Base-by-base conservation (phyloP, 2,888 invertebrate genomes). In the Macrosoma leucophasiata region DNA sequence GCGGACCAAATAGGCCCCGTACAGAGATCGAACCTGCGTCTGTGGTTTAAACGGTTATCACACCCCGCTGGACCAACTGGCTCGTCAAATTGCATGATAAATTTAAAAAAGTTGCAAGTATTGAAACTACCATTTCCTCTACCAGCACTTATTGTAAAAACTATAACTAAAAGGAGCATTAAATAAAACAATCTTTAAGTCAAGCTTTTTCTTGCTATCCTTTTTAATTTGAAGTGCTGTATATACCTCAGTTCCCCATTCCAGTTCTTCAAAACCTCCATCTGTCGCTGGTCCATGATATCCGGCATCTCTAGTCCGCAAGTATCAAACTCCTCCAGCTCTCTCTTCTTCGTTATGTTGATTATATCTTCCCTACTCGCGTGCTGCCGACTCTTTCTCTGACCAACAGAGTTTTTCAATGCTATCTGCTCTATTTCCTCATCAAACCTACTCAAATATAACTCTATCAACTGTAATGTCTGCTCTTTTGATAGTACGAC, bases 271-370 rank as follows among this genome's bases (percentile, higher is more conserved):
- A 93, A 67, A 32, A 87, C 72, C 32, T 84, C 62, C 50, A 90
- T 82, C 57, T 91, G 89, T 14, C 78, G 69, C 2, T 66, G 57
- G 58, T 89, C 87, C 50, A 89, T 61, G 35, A 93, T 71, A 65
- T 93, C 89, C 1, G 92, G 92, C 53, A 92, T 87, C 86, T 95
- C 94, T 55, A 95, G 75, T 14, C 95, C 95, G 56, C 91, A 91
- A 0, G 89, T 88, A 39, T 89, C 84, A 58, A 90, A 95, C 59
- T 95, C 94, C 41, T 89, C 88, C 5, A 55, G 72, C 53, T 96
- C 95, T 30, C 87, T 86, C 54, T 93, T 89, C 44, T 90, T 85
- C 0, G 92, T 93, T 52, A 94, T 89, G 52, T 88, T 89, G 25
- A 96, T 91, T 6, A 91, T 87, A 68, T 93, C 91, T 68, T 93